Base-by-base conservation (phyloP, 2,113 vertebrate species). In the Odobenus rosmarus region DNA sequence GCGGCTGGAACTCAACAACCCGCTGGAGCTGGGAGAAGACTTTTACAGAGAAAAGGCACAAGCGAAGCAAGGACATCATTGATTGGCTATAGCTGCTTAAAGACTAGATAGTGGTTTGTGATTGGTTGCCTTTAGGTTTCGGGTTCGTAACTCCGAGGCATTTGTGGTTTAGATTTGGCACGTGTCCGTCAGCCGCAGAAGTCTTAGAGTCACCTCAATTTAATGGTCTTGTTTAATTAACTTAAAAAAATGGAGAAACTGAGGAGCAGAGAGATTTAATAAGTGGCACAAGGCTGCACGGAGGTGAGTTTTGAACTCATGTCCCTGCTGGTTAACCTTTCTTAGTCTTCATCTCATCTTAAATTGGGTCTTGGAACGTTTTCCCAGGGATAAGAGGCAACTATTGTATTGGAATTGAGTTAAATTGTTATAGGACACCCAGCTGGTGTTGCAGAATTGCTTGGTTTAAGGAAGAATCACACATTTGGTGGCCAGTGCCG, bases 61-160 rank as follows among this genome's bases (percentile, higher is more conserved):
- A 46, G 19, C 24, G 7, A 26, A 55, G n/a, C 9, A 42, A n/a
- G 15, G 16, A 28, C 21, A 5, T 28, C 13, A n/a, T 1, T 62
- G 26, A 39, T 62, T 74, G n/a, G 21, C 42, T 55, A 1, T 2
- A 69, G 12, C 33, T 12, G 4, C 24, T 11, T 21, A 33, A 77
- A 81, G 23, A 15, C 80, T 42, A 21, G 7, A 21, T 36, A 18
- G 7, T 36, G 15, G 28, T 5, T 39, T 31, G 16, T 85, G 61
- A 69, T 51, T 85, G 49, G 31, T 26, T n/a, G 42, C n/a, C 76
- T 21, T 46, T 31, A 46, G 16, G 18, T 42, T 88, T 18, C 2
- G 0, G 10, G 23, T 46, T 18, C 3, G 1, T 42, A 42, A n/a
- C n/a, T 9, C 8, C 1, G 21, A 72, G 42, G 23, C 16, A 0